These are phyloP conservation scores for Tricholauxania praeusta DNA, from an alignment of 2,888 invertebrate species.

Conservation along the genomic window DNA sequence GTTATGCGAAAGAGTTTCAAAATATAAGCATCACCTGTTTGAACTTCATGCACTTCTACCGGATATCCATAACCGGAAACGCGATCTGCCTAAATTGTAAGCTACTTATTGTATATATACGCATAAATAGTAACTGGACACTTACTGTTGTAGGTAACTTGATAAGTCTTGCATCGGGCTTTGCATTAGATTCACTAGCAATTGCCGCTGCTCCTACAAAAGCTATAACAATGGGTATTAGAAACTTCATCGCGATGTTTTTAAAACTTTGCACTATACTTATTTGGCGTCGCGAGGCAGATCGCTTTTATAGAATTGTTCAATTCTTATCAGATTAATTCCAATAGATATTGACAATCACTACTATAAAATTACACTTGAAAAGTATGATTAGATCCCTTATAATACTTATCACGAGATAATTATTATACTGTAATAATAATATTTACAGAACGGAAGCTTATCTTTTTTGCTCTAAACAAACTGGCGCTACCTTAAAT, in stretches of 20 bases:
- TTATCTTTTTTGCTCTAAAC: too few species aligned
- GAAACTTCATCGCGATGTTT: not conserved
- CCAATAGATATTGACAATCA: conserved; percentile 10
- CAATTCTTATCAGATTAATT: conserved; percentile 6
- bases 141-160: conserved; percentile 16
- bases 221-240: not conserved
- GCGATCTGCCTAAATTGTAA: conserved; percentile 45
- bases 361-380: not conserved
- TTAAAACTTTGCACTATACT: not conserved
- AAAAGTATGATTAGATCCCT: conserved; percentile 8
- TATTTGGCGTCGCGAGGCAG: not conserved
- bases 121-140: not conserved
- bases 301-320: conserved; percentile 4
- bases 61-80: conserved; percentile 46
- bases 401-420: conserved; percentile 15
- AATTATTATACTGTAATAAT: too few species aligned
- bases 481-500: too few species aligned
- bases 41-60: conserved; percentile 45
- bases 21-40: conserved; percentile 49
- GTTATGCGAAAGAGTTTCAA: conserved; percentile 52
- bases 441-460: not conserved
- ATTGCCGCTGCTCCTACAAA: too few species aligned
- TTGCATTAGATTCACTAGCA: not conserved
- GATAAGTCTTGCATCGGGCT: not conserved
- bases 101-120: not conserved